Percentiles rank a stretch among this genome's conserved stretches.
Conservation (phyloP, 2,797 vertebrate species). For the Cynopterus sphinx region DNA sequence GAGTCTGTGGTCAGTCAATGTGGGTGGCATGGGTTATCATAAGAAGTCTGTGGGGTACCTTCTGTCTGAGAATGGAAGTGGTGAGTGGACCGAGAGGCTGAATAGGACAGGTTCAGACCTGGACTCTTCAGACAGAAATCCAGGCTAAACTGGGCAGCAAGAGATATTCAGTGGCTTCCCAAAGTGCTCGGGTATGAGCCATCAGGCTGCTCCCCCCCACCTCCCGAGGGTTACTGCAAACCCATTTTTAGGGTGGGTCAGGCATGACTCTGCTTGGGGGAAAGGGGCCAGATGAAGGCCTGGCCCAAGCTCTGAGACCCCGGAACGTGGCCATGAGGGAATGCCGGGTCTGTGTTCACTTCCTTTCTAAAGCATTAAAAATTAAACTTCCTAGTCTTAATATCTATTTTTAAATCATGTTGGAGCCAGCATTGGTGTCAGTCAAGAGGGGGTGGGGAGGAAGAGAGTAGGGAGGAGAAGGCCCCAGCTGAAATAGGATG, state of each 20-base stretch:
- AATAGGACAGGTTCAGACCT: neutral
- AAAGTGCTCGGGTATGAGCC: neutral
- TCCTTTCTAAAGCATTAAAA: slow-evolving; percentile 79
- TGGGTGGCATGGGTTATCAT: neutral
- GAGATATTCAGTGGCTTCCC: neutral
- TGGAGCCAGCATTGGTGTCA: slow-evolving; percentile 71
- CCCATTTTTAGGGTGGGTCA: neutral
- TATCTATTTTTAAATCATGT: slow-evolving; percentile 82
- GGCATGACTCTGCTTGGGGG: neutral
- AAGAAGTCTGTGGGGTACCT: neutral
- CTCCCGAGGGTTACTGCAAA: neutral
- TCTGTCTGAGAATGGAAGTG: neutral
- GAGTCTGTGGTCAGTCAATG: neutral
- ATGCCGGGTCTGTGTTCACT: slow-evolving; percentile 55
- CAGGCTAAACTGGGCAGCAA: neutral
- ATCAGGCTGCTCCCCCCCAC: neutral
- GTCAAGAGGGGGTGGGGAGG: slow-evolving; percentile 53
- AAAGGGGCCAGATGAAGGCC: neutral
- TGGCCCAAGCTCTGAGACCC: neutral
- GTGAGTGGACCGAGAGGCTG: neutral
- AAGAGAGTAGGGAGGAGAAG: neutral
- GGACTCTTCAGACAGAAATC: neutral
- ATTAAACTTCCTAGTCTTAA: slow-evolving; percentile 79
- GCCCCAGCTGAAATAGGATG: neutral
- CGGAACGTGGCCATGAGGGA: neutral